Base-by-base conservation (phyloP, 2,888 invertebrate genomes). In the Macropis europaea region DNA sequence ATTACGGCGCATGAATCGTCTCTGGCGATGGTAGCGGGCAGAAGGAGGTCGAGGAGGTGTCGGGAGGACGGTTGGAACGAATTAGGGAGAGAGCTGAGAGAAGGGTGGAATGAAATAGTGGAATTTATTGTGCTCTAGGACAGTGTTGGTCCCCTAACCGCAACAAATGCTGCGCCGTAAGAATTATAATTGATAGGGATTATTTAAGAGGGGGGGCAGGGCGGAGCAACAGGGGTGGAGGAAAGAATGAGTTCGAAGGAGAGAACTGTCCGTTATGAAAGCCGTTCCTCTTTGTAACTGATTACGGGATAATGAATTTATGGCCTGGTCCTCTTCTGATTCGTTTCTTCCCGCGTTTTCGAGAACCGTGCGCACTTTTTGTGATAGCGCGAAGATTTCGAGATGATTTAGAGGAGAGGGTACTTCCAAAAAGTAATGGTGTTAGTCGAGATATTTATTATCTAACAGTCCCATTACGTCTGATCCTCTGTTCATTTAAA, bases 131-230 rank as follows among this genome's bases (percentile, higher is more conserved):
- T 79, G 68, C 68, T 47, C 45, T 54, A 71, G 68, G 75, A 70
- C 73, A 67, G 74, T 38, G 74, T 71, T 59, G 36, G 72, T 67
- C 70, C 67, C 62, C 68, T 68, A 70, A 77, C 77, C 76, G 81
- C 77, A 82, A 77, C 75, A 77, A 82, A 82, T 77, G 75, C 62
- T 69, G 69, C 73, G 69, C 75, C 56, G 67, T 66, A 69, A 80
- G 70, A 73, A 80, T 81, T 77, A 82, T 80, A 82, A 81, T 82
- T 76, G 77, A 82, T 80, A 82, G 69, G 72, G 77, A 81, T 82
- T 79, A 82, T 77, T 80, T 80, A 70, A 76, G 63, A 78, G 62
- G 57, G 60, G 48, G 69, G 50, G 28, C 40, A 19, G 36, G 26
- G 42, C 24, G 38, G 32, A 32, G 36, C 28, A 32, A 7, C 28